Evolutionary conservation across 2,888 invertebrate species (phyloP).

Genomic region (Ormyrus pomaceus): DNA sequence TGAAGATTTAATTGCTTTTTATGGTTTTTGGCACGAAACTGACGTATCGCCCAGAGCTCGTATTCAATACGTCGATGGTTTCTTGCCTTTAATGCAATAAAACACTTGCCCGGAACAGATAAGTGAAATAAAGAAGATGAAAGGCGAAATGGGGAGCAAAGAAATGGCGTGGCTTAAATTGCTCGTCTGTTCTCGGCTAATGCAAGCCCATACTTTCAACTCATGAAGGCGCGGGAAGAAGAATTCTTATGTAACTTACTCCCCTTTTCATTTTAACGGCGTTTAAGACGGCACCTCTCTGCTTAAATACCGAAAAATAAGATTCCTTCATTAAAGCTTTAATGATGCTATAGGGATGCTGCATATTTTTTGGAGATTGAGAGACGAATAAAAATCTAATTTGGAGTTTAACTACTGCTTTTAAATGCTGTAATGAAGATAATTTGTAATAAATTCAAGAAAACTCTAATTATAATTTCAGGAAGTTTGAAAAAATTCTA

Average conservation of each 20-base stretch:
- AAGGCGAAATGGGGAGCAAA: background rate
- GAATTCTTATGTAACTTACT: constrained; percentile 14
- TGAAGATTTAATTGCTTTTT: too few species aligned
- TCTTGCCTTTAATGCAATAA: too few species aligned
- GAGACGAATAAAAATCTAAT: background rate
- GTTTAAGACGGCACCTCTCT: constrained; percentile 6
- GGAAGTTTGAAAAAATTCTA: too few species aligned
- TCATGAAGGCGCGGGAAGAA: too few species aligned
- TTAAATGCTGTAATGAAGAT: too few species aligned
- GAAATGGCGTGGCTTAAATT: constrained; percentile 25
- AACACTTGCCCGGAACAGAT: background rate
- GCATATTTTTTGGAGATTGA: background rate
- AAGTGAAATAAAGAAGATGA: constrained; percentile 32
- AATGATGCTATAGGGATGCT: background rate
- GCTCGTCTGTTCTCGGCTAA: constrained; percentile 39
- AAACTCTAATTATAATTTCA: too few species aligned
- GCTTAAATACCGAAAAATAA: constrained; percentile 17
- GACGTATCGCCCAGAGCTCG: too few species aligned
- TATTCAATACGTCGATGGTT: too few species aligned
- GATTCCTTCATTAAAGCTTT: constrained; percentile 17
- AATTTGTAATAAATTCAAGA: too few species aligned
- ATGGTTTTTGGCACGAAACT: too few species aligned
- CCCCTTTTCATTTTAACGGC: constrained; percentile 23
- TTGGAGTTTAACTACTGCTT: too few species aligned
- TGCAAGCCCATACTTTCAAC: background rate